Conservation (phyloP, 2,888 invertebrate genomes). For the Nymphalis c-album region DNA sequence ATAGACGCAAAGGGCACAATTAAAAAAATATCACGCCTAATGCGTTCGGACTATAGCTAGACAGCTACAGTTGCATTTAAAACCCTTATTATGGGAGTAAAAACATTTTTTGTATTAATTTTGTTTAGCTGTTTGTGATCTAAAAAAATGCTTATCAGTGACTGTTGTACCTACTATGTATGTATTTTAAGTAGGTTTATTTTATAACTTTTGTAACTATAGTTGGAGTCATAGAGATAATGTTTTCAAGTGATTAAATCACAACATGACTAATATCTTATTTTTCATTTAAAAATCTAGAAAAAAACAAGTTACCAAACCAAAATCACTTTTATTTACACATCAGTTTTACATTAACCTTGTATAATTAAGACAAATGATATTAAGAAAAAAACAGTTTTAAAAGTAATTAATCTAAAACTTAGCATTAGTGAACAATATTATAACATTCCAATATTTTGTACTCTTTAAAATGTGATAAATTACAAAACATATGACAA, state of each 20-base stretch:
- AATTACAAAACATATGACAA: conserved; percentile 77
- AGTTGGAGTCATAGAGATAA: conserved; percentile 43
- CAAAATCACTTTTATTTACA: conserved; percentile 81
- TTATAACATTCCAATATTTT: conserved; percentile 81
- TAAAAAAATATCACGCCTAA: too few relatives aligned
- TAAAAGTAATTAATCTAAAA: conserved; percentile 78
- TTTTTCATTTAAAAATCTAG: conserved; percentile 26
- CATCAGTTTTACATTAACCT: conserved; percentile 68
- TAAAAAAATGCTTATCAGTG: conserved; percentile 8
- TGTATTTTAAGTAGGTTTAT: conserved; percentile 31
- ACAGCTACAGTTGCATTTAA: too few relatives aligned
- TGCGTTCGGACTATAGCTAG: too few relatives aligned
- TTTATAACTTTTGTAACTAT: conserved; percentile 58
- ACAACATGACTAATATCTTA: conserved; percentile 49
- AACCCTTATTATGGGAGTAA: too few relatives aligned
- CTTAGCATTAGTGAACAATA: conserved; percentile 77
- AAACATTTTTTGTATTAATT: not conserved
- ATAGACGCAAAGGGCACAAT: too few relatives aligned
- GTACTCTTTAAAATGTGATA: conserved; percentile 81
- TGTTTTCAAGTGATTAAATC: conserved; percentile 77
- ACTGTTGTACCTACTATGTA: conserved; percentile 34
- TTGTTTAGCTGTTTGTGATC: conserved; percentile 12
- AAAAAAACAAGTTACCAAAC: conserved; percentile 54
- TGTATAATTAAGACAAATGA: conserved; percentile 77
- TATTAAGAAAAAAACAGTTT: conserved; percentile 72